Base-by-base conservation (phyloP, 2,888 invertebrate species). In the Cephus sareptanus region DNA sequence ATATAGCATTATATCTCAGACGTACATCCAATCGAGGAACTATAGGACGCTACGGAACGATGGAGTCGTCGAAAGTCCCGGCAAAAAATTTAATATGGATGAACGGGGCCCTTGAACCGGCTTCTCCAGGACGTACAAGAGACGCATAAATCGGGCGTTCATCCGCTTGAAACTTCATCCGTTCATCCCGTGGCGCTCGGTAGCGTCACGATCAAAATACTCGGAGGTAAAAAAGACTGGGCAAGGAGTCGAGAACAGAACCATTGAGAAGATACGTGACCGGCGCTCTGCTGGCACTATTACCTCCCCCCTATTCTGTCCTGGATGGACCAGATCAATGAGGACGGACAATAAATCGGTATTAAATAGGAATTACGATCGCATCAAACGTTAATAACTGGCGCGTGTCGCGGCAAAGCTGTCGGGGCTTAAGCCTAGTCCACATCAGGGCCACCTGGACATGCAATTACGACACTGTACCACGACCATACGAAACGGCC, bases 281-380 rank as follows among this genome's bases (percentile, higher is more conserved):
- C 86, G 85, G 81, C 83, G 83, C 87, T 81, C 82, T 82, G 84
- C 83, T 85, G 86, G 80, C 85, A 84, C 84, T 88, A 90, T 90
- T 90, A 90, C 87, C 79, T 56, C 75, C 69, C 73, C 33, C 56
- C 56, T 56, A 9, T 23, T 23, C 56, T 68, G 73, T 71, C 70
- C 71, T 71, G 33, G 71, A 31, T 34, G 71, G 71, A 71, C 71
- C 71, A 34, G 31, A 15, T 15, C 71, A 34, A 71, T 37, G 79
- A 80, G 78, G 80, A 78, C 80, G 81, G 80, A 81, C 87, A 87
- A 89, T 90, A 90, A 90, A 90, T 89, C 87, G 89, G 86, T 83
- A 87, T 87, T 90, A 90, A 90, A 89, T 89, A 87, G 87, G 89
- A 89, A 89, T 90, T 90, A 90, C 89, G 87, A 87, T 89, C 87